Evolutionary conservation across 2,113 vertebrate species (phyloP), one percentile per base, ranked within the genome.

Genomic region (Dromiciops gliroides): DNA sequence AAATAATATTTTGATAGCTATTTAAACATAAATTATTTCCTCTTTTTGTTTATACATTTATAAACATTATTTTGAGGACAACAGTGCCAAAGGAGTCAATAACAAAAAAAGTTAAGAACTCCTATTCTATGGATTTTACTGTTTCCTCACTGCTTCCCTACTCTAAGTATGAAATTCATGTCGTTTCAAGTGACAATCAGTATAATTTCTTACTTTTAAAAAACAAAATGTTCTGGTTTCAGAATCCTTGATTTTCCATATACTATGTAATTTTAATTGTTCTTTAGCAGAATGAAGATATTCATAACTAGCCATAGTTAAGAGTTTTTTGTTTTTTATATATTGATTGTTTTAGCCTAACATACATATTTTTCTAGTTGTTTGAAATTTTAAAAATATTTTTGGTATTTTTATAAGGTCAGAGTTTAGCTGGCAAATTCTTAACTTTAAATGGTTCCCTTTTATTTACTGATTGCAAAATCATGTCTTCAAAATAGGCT

Each of bases 261-360:
- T 28, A 90, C 48, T 92, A 83, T 37, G 75, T 56, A 83, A 37
- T 83, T 9, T 31, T 44, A 90, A 31, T 83, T 83, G 50, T n/a
- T 91, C 19, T 91, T 50, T 53, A 88, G 48, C 47, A 44, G 93
- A 95, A 50, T 44, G 48, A 93, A 52, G 23, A 11, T 48, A 92
- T 94, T 92, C 47, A 16, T 90, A 28, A 83, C 94, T 16, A 19
- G 24, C 50, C 56, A 90, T 26, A 92, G n/a, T 50, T 92, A 93
- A 48, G 75, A 90, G 51, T 89, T 96, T 37, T 90, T 95, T n/a
- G 53, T 83, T 92, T 60, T 90, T 95, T 25, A 49, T 52, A 47
- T 51, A 16, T 60, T 48, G 12, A 31, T 91, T 2, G 50, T 75
- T 67, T 75, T 67, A 52, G 8, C 26, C 53, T 50, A 93, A 50